Evolutionary conservation across 2,888 invertebrate species (phyloP).

Genomic region (Nemotelus pantherinus): DNA sequence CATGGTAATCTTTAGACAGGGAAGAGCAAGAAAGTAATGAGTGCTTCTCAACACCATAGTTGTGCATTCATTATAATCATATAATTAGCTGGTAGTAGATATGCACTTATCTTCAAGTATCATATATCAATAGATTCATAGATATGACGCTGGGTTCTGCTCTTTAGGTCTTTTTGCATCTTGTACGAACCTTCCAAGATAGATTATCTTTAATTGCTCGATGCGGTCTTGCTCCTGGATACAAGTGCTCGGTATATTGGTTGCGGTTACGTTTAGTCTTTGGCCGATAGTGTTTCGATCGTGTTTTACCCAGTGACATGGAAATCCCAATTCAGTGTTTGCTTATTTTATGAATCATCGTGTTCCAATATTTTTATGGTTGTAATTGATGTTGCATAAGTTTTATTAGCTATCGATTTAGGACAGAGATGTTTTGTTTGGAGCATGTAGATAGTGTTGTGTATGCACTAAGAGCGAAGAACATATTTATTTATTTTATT

Average conservation of each 20-base stretch:
- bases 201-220: slow-evolving; percentile 22
- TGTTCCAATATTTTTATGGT: background rate
- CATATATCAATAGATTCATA: no score
- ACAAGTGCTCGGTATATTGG: slow-evolving; percentile 27
- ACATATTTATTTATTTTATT: no score
- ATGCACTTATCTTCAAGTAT: no score
- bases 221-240: slow-evolving; percentile 21
- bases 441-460: no score
- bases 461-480: no score
- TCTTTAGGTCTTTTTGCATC: background rate
- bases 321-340: background rate
- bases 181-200: slow-evolving; percentile 1
- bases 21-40: no score
- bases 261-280: slow-evolving; percentile 27
- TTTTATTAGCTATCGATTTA: background rate
- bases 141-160: no score
- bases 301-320: slow-evolving; percentile 30
- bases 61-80: no score
- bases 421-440: background rate
- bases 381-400: background rate
- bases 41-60: no score
- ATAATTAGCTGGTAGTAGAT: no score
- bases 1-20: background rate
- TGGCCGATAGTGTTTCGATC: slow-evolving; percentile 15
- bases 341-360: slow-evolving; percentile 2